Base-by-base conservation (phyloP, 2,797 vertebrate genomes). In the Buphagus erythrorhynchus region DNA sequence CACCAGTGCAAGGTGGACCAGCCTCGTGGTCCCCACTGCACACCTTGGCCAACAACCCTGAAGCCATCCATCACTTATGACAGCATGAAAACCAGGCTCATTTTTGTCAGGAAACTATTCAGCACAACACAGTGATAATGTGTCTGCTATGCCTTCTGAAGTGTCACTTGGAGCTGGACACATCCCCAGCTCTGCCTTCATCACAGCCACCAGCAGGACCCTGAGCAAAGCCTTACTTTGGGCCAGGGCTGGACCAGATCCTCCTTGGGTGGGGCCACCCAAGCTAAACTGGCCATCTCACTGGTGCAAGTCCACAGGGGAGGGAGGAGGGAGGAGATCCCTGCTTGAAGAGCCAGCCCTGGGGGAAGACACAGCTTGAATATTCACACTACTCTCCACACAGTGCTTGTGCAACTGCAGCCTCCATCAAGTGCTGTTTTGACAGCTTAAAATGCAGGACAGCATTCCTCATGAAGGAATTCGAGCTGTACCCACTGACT, bases 101-200 rank as follows among this genome's bases (percentile, higher is more conserved):
- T 15, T 42, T 72, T 36, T 28, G 58, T 42, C 21, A 52, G 62
- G 8, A 72, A 78, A 48, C 8, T 38, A 14, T 16, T 16, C 36
- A 63, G 40, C 40, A 69, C 29, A 49, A 26, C 1, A 4, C 0
- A 0, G 9, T 5, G 35, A 33, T 15, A 25, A 28, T 0, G 4
- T 33, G 26, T 5, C 9, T 36, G 18, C 11, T 35, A 7, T 0
- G 3, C 33, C 17, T 90, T 67, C 59, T 26, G 52, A 71, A 45
- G 45, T 38, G n/a, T 20, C 38, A 13, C 43, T 80, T 28, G n/a
- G 42, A 61, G 20, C 65, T 29, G 45, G 28, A 28, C 40, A 43
- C 9, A 17, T 5, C 6, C 43, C 24, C 36, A n/a, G 33, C 25
- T 65, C 43, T 66, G 42, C 18, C 21, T 49, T 5, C 36, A 38